Evolutionary conservation across 2,113 vertebrate genomes (phyloP).

Genomic region (Xiphias gladius): DNA sequence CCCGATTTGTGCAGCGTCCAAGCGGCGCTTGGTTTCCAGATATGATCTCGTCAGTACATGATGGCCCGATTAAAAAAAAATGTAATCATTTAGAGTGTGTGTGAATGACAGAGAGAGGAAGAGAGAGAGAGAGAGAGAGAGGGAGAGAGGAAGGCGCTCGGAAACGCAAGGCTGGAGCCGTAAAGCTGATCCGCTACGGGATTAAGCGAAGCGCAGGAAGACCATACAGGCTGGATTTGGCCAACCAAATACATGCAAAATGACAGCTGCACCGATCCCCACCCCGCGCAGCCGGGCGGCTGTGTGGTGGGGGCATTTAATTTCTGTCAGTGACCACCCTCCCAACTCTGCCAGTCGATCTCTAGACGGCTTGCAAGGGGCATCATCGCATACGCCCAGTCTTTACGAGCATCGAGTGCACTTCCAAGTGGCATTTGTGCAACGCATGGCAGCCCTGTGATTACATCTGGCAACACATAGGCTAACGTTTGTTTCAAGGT

Average conservation of each 20-base stretch:
- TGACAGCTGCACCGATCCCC: slow-evolving; percentile 79
- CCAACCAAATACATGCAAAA: slow-evolving; percentile 79
- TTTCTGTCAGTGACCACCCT: slow-evolving; percentile 57
- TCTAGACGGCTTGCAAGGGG: neutral
- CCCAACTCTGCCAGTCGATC: slow-evolving; percentile 44
- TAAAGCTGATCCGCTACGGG: slow-evolving; percentile 75
- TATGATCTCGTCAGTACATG: slow-evolving; percentile 33
- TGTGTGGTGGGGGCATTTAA: slow-evolving; percentile 37
- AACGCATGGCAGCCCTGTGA: slow-evolving; percentile 54
- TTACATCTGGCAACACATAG: slow-evolving; percentile 23
- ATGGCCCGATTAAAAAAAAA: slow-evolving; percentile 57
- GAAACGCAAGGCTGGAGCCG: slow-evolving; percentile 55
- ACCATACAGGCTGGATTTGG: slow-evolving; percentile 67
- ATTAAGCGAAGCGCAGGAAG: slow-evolving; percentile 74
- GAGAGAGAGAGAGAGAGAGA: slow-evolving; percentile 5
- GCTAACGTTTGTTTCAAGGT: neutral
- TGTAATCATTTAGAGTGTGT: slow-evolving; percentile 75
- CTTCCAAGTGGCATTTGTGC: slow-evolving; percentile 36
- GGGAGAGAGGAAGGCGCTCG: slow-evolving; percentile 23
- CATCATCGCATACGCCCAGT: slow-evolving; percentile 72
- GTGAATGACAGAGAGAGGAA: neutral
- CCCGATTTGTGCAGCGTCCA: slow-evolving; percentile 34
- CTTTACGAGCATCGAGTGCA: slow-evolving; percentile 31
- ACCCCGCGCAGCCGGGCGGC: slow-evolving; percentile 60
- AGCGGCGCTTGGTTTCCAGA: slow-evolving; percentile 30